A percentile compares a stretch with the other conserved stretches of the same genome.
Conservation (phyloP, 2,888 invertebrate species). For the Nomada fabriciana region DNA sequence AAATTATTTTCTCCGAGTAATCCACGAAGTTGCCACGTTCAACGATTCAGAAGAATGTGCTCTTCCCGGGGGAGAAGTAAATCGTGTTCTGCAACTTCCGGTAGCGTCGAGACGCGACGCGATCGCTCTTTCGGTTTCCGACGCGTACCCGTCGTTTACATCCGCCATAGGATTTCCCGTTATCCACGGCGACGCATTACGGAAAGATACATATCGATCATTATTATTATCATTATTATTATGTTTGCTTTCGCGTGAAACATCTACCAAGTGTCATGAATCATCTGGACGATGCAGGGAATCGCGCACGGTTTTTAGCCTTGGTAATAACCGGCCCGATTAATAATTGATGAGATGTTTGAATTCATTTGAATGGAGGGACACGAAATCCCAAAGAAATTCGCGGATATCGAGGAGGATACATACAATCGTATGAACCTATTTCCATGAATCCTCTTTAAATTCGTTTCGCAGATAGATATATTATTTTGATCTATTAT, state of each 20-base stretch:
- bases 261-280: conserved; percentile 47
- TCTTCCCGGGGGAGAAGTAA: neutral
- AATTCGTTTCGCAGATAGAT: neutral
- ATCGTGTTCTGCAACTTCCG: neutral
- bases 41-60: neutral
- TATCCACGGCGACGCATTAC: neutral
- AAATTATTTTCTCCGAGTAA: neutral
- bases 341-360: conserved; percentile 74
- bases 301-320: conserved; percentile 56
- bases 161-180: neutral
- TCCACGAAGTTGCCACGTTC: neutral
- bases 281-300: conserved; percentile 52
- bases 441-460: neutral
- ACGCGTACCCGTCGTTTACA: neutral
- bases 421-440: conserved; percentile 19
- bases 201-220: neutral
- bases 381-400: conserved; percentile 59
- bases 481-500: too few relatives aligned
- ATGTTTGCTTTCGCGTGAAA: neutral
- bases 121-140: conserved; percentile 2
- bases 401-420: conserved; percentile 7
- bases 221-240: conserved; percentile 6
- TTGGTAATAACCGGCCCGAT: conserved; percentile 66
- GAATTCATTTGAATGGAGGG: conserved; percentile 70
- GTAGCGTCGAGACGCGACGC: neutral